Conservation (phyloP, 1,140 invertebrate species). For the Drosophila rhopaloa region DNA sequence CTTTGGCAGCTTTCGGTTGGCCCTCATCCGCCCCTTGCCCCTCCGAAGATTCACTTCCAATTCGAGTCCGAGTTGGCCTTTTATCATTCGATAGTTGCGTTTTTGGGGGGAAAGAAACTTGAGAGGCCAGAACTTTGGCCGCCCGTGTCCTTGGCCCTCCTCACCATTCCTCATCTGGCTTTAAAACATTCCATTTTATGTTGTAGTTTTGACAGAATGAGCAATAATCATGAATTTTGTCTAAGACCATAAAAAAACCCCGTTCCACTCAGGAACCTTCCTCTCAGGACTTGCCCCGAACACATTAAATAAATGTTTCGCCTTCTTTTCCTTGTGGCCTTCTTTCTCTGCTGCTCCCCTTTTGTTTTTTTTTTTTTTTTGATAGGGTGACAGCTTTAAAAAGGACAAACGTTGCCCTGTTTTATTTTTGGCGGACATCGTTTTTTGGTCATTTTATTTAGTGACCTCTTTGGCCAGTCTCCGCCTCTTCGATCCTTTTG, state of each 20-base stretch:
- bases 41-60: constrained; percentile 25
- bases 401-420: constrained; percentile 64
- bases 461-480: constrained; percentile 49
- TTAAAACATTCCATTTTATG: constrained; percentile 82
- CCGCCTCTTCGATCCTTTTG: constrained; percentile 54
- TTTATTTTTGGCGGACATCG: constrained; percentile 50
- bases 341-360: constrained; percentile 30
- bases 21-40: neutral
- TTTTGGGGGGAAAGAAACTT: constrained; percentile 11
- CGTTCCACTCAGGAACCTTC: constrained; percentile 19
- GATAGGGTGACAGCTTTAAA: constrained; percentile 76
- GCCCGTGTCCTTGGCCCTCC: constrained; percentile 33
- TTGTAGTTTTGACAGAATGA: constrained; percentile 82
- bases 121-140: constrained; percentile 10
- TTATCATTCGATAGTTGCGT: constrained; percentile 63
- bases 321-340: constrained; percentile 65
- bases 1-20: constrained; percentile 68
- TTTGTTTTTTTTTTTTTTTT: constrained; percentile 30
- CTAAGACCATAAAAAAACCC: constrained; percentile 72
- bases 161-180: constrained; percentile 65
- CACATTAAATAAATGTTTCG: constrained; percentile 83
- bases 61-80: constrained; percentile 39
- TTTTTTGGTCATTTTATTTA: constrained; percentile 68
- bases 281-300: constrained; percentile 58
- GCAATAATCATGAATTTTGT: constrained; percentile 82